These are phyloP conservation scores for Cryptosula pallasiana DNA, from an alignment of 2,888 invertebrate species.

Conservation along the genomic window DNA sequence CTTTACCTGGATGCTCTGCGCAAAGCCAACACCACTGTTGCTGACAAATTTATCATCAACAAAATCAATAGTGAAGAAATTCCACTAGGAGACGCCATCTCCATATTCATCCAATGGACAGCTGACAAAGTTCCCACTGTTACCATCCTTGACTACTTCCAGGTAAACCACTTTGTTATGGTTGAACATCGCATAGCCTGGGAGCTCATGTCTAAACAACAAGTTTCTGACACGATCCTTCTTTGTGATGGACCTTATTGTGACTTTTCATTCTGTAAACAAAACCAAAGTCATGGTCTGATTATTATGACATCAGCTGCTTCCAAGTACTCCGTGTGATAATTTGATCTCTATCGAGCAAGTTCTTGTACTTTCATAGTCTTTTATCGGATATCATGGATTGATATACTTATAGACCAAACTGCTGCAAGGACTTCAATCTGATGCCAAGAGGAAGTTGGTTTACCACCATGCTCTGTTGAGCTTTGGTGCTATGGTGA, in stretches of 20 bases:
- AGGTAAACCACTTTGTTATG: no score
- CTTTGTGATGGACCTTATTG: no score
- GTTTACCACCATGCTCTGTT: background rate
- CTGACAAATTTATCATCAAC: background rate
- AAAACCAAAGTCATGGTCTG: no score
- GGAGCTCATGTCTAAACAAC: no score
- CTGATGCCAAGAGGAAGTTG: background rate
- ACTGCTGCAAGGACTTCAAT: background rate
- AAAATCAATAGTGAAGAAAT: background rate
- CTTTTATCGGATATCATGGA: no score
- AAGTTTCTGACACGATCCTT: no score
- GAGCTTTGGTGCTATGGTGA: conserved; percentile 7
- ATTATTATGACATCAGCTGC: no score
- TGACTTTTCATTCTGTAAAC: no score
- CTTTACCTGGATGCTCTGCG: background rate
- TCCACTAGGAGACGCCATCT: background rate
- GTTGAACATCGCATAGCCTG: no score
- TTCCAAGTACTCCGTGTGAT: no score
- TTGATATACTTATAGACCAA: background rate
- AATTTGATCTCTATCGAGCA: no score
- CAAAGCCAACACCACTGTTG: background rate
- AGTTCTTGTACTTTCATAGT: no score
- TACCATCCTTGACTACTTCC: background rate
- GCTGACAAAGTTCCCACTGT: conserved; percentile 5
- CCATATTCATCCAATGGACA: background rate